phyloP scores from a whole-genome alignment of 2,113 vertebrate species.

The Cephalopterus ornatus region DNA sequence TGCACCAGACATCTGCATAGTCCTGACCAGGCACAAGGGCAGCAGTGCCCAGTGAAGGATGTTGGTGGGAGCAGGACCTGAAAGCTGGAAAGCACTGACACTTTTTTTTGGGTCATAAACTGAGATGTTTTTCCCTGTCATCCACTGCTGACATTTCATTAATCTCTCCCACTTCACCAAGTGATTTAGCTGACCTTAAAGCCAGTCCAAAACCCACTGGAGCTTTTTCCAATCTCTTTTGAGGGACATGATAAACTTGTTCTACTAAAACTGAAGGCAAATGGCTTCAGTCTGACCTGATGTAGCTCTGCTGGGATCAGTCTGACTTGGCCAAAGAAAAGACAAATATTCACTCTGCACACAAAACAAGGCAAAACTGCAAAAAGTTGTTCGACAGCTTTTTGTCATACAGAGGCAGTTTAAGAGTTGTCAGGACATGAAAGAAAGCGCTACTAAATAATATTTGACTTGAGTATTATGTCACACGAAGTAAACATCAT shows the following conservation, averaged over 20 bases:
- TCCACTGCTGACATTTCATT: background rate
- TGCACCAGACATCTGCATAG: background rate
- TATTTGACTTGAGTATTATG: slow-evolving; percentile 70
- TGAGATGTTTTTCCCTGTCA: background rate
- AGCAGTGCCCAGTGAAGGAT: background rate
- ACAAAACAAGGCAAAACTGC: slow-evolving; percentile 60
- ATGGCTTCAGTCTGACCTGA: slow-evolving; percentile 35
- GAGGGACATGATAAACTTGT: background rate
- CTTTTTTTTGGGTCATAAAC: background rate
- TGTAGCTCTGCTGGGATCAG: slow-evolving; percentile 27
- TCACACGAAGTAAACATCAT: slow-evolving; percentile 77
- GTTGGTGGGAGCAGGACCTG: background rate
- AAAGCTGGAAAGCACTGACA: background rate
- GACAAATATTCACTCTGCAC: background rate
- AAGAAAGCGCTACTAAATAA: slow-evolving; percentile 70
- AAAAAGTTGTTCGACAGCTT: slow-evolving; percentile 55
- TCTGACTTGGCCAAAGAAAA: slow-evolving; percentile 27
- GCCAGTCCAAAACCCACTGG: background rate
- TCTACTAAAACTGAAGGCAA: background rate
- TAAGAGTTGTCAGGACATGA: slow-evolving; percentile 70
- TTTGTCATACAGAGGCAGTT: slow-evolving; percentile 69
- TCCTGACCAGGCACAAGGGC: background rate
- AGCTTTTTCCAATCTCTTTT: background rate
- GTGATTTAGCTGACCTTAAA: background rate
- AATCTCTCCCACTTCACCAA: background rate